These are phyloP conservation scores for Peucedramus taeniatus DNA, from an alignment of 2,113 vertebrate species.

Conservation along the genomic window DNA sequence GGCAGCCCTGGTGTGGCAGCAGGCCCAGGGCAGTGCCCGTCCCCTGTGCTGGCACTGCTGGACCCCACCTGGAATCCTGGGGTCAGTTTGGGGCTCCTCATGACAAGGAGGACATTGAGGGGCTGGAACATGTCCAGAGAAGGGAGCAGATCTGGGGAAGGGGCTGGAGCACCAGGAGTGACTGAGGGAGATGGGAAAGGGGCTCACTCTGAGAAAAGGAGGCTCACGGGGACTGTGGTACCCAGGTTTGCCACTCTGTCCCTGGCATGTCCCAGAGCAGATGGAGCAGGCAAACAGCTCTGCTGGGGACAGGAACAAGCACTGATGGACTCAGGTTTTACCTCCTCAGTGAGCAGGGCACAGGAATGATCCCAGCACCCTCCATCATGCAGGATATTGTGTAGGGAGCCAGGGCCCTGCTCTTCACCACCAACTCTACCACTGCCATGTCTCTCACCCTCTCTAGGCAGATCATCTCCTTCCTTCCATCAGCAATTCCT, in stretches of 20 bases:
- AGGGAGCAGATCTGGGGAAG: neutral
- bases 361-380: neutral
- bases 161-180: neutral
- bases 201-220: neutral
- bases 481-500: neutral
- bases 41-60: neutral
- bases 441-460: neutral
- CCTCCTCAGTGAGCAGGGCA: neutral
- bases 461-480: neutral
- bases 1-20: neutral
- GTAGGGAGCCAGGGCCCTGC: accelerated
- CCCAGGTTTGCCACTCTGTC: neutral
- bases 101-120: neutral
- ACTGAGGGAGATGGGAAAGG: neutral
- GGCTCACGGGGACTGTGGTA: too few species aligned
- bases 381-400: neutral
- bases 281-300: neutral
- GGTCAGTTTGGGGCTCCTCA: neutral
- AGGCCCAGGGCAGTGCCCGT: neutral
- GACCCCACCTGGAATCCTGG: neutral
- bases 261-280: neutral
- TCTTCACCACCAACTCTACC: neutral
- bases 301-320: neutral
- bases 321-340: neutral
- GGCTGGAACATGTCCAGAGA: neutral